Percentiles rank a stretch among this genome's conserved stretches.
Evolutionary conservation across 2,797 vertebrate genomes (phyloP).

Genomic region (Erithacus rubecula): DNA sequence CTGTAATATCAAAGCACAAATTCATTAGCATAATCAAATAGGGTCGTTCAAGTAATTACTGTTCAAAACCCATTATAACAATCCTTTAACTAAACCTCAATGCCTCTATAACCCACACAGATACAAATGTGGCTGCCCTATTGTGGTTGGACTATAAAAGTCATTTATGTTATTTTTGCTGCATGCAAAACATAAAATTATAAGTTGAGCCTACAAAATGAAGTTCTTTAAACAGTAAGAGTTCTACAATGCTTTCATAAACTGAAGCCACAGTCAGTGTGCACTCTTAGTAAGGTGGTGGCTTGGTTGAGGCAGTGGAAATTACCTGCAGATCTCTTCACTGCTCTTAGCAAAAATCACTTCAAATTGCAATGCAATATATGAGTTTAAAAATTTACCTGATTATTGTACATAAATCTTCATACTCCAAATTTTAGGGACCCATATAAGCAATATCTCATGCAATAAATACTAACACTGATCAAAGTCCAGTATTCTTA

Average conservation of each 20-base stretch:
- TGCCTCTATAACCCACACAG: neutral
- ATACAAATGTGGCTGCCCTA: neutral
- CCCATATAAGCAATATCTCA: neutral
- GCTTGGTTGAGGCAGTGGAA: neutral
- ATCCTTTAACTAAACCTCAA: neutral
- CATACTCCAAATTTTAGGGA: neutral
- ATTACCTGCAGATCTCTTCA: neutral
- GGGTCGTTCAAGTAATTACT: conserved; percentile 28
- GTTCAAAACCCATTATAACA: neutral
- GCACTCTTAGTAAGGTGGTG: neutral
- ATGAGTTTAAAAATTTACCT: neutral
- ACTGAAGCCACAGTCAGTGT: neutral
- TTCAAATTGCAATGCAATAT: neutral
- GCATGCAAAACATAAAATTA: neutral
- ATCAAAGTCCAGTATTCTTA: neutral
- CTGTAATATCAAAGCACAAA: conserved; percentile 17
- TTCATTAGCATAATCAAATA: conserved; percentile 39
- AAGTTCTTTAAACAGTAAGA: neutral
- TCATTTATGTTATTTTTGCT: neutral
- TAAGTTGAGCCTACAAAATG: neutral
- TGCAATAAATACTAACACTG: neutral
- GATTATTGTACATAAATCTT: neutral
- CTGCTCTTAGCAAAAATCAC: neutral
- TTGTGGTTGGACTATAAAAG: neutral
- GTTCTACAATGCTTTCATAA: neutral